phyloP scores from a whole-genome alignment of 1,140 invertebrate genomes.

The Paraescarpia echinospica region DNA sequence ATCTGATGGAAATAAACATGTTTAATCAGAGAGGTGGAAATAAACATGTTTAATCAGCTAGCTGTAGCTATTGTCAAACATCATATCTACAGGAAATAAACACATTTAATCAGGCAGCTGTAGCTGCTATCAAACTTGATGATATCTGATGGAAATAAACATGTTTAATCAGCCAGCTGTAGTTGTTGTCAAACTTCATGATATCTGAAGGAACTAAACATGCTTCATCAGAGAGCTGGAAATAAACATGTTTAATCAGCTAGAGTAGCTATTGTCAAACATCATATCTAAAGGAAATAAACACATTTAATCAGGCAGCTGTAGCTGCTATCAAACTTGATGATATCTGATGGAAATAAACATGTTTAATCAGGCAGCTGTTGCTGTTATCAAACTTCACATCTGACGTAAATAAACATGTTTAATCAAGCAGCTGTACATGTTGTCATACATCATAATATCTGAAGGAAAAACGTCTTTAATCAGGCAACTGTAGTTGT shows the following conservation, averaged over 20 bases:
- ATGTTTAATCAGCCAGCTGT: too few species aligned
- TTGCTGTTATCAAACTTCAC: conserved; percentile 81
- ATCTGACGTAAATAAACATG: conserved; percentile 68
- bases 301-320: too few species aligned
- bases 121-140: too few species aligned
- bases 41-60: conserved; percentile 60
- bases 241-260: conserved; percentile 61
- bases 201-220: conserved; percentile 70
- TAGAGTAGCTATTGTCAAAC: too few species aligned
- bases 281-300: too few species aligned
- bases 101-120: too few species aligned
- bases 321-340: conserved; percentile 85
- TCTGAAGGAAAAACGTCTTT: conserved; percentile 61
- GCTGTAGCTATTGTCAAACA: conserved; percentile 87
- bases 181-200: too few species aligned
- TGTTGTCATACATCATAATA: conserved; percentile 82
- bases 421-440: conserved; percentile 65
- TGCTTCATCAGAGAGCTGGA: conserved; percentile 66
- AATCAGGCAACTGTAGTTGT: conserved; percentile 71
- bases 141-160: too few species aligned
- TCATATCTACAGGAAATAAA: too few species aligned
- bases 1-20: conserved; percentile 67
- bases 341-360: conserved; percentile 70
- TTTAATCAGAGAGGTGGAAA: conserved; percentile 63
- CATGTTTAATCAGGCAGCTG: conserved; percentile 65